Evolutionary conservation across 2,888 invertebrate genomes (phyloP).

Genomic region (Cataglyphis altisquamis): DNA sequence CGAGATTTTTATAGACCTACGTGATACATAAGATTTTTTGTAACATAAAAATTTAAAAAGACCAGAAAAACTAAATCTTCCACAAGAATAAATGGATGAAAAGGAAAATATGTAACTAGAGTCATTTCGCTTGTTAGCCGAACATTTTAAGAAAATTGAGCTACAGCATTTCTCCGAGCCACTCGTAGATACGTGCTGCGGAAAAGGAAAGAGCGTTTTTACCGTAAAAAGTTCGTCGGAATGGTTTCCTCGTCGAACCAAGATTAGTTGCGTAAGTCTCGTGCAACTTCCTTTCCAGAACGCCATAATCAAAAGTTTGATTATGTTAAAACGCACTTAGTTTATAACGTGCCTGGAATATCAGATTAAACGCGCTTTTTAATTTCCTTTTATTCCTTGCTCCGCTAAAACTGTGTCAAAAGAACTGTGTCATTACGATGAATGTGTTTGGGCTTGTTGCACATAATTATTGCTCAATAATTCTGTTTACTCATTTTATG

Average conservation of each 20-base stretch:
- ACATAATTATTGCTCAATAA: slow-evolving; percentile 3
- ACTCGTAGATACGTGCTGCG: slow-evolving; percentile 8
- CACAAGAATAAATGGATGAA: background rate
- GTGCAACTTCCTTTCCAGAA: slow-evolving; percentile 49
- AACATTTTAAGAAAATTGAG: slow-evolving; percentile 13
- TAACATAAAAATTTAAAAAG: background rate
- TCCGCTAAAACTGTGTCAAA: slow-evolving; percentile 5
- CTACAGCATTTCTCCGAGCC: slow-evolving; percentile 8
- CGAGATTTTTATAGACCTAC: background rate
- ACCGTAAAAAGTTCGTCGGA: slow-evolving; percentile 38
- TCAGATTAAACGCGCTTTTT: slow-evolving; percentile 36
- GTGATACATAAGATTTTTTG: background rate
- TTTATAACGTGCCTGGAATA: slow-evolving; percentile 42
- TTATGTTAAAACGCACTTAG: slow-evolving; percentile 44
- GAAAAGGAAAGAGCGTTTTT: slow-evolving; percentile 4
- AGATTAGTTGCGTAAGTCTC: slow-evolving; percentile 51
- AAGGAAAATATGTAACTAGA: background rate
- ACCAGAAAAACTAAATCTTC: background rate
- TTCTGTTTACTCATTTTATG: slow-evolving; percentile 28
- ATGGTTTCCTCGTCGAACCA: slow-evolving; percentile 36
- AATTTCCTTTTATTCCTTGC: slow-evolving; percentile 6
- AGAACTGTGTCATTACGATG: background rate
- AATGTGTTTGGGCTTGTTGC: background rate
- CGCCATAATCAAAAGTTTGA: slow-evolving; percentile 58
- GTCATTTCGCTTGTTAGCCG: background rate